Percentiles rank a stretch among this genome's conserved stretches.
Evolutionary conservation across 2,113 vertebrate species (phyloP).

Genomic region (Corydoras sp.): DNA sequence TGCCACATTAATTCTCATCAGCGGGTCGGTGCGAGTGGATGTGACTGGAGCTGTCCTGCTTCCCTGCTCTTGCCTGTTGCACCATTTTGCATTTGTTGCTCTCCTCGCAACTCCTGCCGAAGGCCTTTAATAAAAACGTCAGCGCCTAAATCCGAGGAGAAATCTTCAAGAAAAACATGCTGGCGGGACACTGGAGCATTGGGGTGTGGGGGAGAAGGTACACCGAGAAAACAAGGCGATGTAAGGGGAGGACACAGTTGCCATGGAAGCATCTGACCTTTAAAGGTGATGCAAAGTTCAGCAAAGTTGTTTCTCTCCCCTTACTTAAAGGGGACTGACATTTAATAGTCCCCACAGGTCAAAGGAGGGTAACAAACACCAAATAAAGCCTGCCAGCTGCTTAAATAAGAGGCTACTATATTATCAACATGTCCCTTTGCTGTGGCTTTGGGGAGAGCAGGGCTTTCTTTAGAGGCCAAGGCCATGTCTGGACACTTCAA

Average conservation of each 20-base stretch:
- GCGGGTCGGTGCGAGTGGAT: slow-evolving; percentile 37
- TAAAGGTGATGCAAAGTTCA: slow-evolving; percentile 62
- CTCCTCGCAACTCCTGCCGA: slow-evolving; percentile 31
- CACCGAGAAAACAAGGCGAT: slow-evolving; percentile 10
- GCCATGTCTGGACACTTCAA: slow-evolving; percentile 35
- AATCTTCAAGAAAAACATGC: slow-evolving; percentile 50
- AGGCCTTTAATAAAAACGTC: slow-evolving; percentile 61
- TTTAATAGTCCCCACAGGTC: slow-evolving; percentile 72
- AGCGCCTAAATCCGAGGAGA: slow-evolving; percentile 47
- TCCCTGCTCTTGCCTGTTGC: slow-evolving; percentile 37
- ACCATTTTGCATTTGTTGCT: slow-evolving; percentile 34
- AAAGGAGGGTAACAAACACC: slow-evolving; percentile 68
- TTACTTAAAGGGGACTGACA: slow-evolving; percentile 68
- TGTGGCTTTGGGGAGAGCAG: slow-evolving; percentile 30
- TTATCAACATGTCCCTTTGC: slow-evolving; percentile 42
- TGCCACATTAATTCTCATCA: slow-evolving; percentile 60
- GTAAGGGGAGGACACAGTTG: slow-evolving; percentile 42
- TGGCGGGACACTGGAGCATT: slow-evolving; percentile 24
- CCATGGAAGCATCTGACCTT: slow-evolving; percentile 63
- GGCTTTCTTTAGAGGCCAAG: slow-evolving; percentile 33
- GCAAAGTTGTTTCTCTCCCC: slow-evolving; percentile 68
- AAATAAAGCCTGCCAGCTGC: slow-evolving; percentile 60
- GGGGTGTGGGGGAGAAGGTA: slow-evolving; percentile 18
- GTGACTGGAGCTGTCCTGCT: slow-evolving; percentile 43
- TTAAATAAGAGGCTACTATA: slow-evolving; percentile 54